Base-by-base conservation (phyloP, 2,888 invertebrate species). In the Nemapogon koenigi region DNA sequence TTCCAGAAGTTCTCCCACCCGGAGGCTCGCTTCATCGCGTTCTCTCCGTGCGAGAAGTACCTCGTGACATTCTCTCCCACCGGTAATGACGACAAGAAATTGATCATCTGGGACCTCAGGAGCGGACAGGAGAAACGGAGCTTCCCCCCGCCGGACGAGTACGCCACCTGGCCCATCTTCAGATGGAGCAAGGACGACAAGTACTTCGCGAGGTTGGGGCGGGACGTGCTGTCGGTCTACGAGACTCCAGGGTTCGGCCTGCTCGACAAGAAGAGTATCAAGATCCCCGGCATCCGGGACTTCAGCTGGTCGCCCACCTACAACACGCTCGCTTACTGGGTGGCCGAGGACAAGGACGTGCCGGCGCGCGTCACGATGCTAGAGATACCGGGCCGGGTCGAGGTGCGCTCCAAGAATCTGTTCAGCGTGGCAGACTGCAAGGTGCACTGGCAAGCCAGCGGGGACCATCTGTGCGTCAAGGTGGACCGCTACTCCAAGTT, bases 291-390 rank as follows among this genome's bases (percentile, higher is more conserved):
- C 27, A 92, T 95, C 51, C 81, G 78, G 79, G 96, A 97, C 57
- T 98, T 99, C 72, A 90, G 91, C 49, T 99, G 99, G 98, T 98
- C 97, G 0, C 98, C 99, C 0, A 91, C 96, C 0, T 96, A 97
- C 62, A 97, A 97, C 59, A 84, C 92, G 22, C 85, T 99, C 32
- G 97, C 97, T 0, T 99, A 97, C 67, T 99, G 98, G 97, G 96
- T 97, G 3, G 95, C 97, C 1, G 99, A 99, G 72, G 90, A 94
- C 58, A 95, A 97, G 57, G 93, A 95, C 59, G 95, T 95, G 1
- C 97, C 98, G 7, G 97, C 97, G 1, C 85, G 96, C 53, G 97
- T 98, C 1, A 94, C 93, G 0, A 82, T 98, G 1, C 82, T 97
- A 36, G 94, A 96, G 65, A 86, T 98, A 44, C 97, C 97, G 3